Evolutionary conservation across 2,888 invertebrate genomes (phyloP).

Genomic region (Noctua comes): DNA sequence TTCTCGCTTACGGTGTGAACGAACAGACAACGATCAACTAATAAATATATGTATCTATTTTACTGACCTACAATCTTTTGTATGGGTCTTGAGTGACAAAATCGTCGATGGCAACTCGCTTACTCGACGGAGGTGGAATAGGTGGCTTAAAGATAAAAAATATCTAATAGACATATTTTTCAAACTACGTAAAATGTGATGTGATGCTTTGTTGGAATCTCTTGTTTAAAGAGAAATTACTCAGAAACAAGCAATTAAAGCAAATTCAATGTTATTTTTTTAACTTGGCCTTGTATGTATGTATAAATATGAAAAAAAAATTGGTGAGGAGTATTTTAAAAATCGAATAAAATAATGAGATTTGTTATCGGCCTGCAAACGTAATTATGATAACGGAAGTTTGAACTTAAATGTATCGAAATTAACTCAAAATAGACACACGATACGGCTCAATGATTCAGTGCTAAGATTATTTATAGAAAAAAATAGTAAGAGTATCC

Average conservation of each 20-base stretch:
- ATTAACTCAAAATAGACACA: slow-evolving; percentile 19
- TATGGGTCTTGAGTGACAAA: not conserved
- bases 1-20: not conserved
- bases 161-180: slow-evolving; percentile 17
- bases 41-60: not conserved
- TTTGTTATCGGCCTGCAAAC: slow-evolving; percentile 46
- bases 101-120: not conserved
- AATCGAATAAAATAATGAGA: slow-evolving; percentile 50
- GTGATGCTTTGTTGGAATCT: slow-evolving; percentile 25
- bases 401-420: slow-evolving; percentile 23
- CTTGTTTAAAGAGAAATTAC: slow-evolving; percentile 15
- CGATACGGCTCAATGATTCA: slow-evolving; percentile 14
- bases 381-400: slow-evolving; percentile 34
- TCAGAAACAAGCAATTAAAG: slow-evolving; percentile 3
- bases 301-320: slow-evolving; percentile 23
- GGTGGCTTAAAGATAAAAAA: slow-evolving; percentile 15
- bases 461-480: slow-evolving; percentile 1
- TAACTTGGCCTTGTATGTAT: slow-evolving; percentile 22
- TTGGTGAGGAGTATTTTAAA: slow-evolving; percentile 18
- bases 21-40: not conserved
- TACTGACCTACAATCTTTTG: not conserved
- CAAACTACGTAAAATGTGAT: slow-evolving; percentile 17
- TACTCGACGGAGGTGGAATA: not conserved
- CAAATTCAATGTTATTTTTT: slow-evolving; percentile 31
- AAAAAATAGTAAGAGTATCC: not conserved